Percentiles rank a stretch among this genome's conserved stretches.
phyloP scores from a whole-genome alignment of 2,888 invertebrate genomes.

The Calameuta filiformis region DNA sequence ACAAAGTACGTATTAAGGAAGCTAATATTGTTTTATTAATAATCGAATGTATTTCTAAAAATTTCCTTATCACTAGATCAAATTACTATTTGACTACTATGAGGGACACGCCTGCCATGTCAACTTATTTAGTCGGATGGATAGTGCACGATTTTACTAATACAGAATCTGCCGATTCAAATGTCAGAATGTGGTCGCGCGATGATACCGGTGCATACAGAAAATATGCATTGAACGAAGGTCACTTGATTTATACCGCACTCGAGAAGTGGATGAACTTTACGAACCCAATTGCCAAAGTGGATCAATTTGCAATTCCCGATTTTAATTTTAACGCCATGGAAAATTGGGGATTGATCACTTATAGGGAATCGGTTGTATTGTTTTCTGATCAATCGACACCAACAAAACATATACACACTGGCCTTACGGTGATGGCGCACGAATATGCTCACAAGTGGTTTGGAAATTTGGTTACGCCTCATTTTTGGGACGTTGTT shows the following conservation, averaged over 20 bases:
- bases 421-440: slow-evolving; percentile 55
- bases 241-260: slow-evolving; percentile 35
- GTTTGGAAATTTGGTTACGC: slow-evolving; percentile 65
- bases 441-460: slow-evolving; percentile 71
- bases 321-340: slow-evolving; percentile 88
- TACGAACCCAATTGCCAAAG: slow-evolving; percentile 68
- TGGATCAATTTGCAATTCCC: slow-evolving; percentile 85
- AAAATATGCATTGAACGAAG: slow-evolving; percentile 28
- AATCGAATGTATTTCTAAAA: no score
- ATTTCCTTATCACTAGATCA: background rate
- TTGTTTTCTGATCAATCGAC: slow-evolving; percentile 29
- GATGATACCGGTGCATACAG: slow-evolving; percentile 30
- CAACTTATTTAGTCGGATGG: slow-evolving; percentile 54
- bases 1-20: background rate
- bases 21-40: background rate
- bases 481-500: slow-evolving; percentile 60
- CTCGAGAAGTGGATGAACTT: slow-evolving; percentile 35
- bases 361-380: slow-evolving; percentile 69
- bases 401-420: slow-evolving; percentile 26
- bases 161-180: slow-evolving; percentile 9
- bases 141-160: slow-evolving; percentile 42
- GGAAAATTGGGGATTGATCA: slow-evolving; percentile 94
- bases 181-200: slow-evolving; percentile 41
- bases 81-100: slow-evolving; percentile 24
- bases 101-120: slow-evolving; percentile 43